phyloP scores from a whole-genome alignment of 2,113 vertebrate species.

The Sciurus niger region DNA sequence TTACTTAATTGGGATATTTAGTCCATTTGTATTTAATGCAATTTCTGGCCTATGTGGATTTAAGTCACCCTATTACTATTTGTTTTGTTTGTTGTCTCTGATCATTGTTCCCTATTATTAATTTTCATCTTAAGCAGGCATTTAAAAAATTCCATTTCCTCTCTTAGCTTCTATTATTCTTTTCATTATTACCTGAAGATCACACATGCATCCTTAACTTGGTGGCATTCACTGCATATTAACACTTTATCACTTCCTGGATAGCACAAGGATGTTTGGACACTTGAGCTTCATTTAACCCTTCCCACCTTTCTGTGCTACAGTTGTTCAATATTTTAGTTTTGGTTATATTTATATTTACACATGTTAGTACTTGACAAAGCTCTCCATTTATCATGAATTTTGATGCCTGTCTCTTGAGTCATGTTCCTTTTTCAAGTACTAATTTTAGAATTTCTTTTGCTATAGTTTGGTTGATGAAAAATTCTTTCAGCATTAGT shows the following conservation, averaged over 20 bases:
- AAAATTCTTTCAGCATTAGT: background rate
- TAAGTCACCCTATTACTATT: conserved; percentile 18
- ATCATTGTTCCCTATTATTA: background rate
- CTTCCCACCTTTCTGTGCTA: background rate
- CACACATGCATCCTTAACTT: background rate
- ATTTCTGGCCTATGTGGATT: background rate
- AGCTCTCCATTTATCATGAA: background rate
- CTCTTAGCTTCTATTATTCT: background rate
- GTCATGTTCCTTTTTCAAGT: background rate
- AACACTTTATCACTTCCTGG: background rate
- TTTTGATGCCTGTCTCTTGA: background rate
- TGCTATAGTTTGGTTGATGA: background rate
- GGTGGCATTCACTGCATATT: background rate
- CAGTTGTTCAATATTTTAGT: background rate
- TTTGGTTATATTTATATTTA: background rate
- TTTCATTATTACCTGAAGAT: background rate
- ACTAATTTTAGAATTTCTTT: conserved; percentile 15
- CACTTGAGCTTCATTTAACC: background rate
- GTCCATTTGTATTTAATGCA: conserved; percentile 33
- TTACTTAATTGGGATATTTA: conserved; percentile 41
- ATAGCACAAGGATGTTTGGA: background rate
- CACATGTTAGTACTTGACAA: background rate
- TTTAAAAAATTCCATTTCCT: background rate
- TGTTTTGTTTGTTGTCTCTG: conserved; percentile 30
- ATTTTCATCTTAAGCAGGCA: background rate